Conservation (phyloP, 2,888 invertebrate genomes). For the Teinopalpus imperialis region DNA sequence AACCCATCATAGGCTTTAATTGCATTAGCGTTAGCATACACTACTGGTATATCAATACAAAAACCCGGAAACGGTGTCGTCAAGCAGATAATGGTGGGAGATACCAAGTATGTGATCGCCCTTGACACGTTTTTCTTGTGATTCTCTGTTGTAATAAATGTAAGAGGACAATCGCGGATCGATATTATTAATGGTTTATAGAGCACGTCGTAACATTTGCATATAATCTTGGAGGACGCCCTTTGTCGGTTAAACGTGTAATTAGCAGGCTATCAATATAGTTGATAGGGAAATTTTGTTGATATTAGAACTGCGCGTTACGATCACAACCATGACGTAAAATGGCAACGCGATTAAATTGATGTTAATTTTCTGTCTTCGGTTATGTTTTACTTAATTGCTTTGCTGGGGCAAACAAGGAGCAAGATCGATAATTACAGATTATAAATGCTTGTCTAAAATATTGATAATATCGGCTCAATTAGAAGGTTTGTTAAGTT, state of each 20-base stretch:
- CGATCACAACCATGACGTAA: neutral
- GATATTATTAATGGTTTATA: conserved; percentile 53
- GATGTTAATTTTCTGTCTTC: conserved; percentile 4
- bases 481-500: neutral
- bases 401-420: too few relatives aligned
- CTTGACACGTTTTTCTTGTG: conserved; percentile 59
- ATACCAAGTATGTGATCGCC: conserved; percentile 40
- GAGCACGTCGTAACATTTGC: conserved; percentile 47
- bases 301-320: neutral
- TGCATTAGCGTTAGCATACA: conserved; percentile 13
- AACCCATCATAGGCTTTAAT: conserved; percentile 17
- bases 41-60: neutral
- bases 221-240: conserved; percentile 20
- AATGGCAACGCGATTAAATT: neutral
- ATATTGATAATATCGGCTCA: too few relatives aligned
- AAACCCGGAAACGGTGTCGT: conserved; percentile 59
- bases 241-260: conserved; percentile 6
- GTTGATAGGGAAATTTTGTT: neutral
- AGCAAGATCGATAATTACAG: too few relatives aligned
- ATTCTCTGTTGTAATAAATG: conserved; percentile 45
- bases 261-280: conserved; percentile 6
- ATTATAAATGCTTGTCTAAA: too few relatives aligned
- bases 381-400: too few relatives aligned
- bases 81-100: conserved; percentile 40
- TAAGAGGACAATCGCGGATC: conserved; percentile 53